Conservation (phyloP, 2,113 vertebrate genomes). For the Campylomormyrus tamandua region DNA sequence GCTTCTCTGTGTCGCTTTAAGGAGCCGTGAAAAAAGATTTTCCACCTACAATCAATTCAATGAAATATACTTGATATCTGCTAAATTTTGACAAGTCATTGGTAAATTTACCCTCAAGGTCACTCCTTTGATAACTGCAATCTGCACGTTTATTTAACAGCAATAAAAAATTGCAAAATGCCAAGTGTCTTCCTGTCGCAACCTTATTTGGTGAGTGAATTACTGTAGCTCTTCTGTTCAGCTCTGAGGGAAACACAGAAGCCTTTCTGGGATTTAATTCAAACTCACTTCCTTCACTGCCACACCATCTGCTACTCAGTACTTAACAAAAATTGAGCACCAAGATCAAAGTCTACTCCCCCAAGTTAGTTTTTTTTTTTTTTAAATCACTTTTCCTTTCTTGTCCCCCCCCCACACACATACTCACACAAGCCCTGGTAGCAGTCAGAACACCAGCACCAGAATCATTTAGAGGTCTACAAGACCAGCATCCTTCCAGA, state of each 20-base stretch:
- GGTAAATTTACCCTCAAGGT: conserved; percentile 2
- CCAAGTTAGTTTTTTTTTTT: neutral
- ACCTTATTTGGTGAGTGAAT: neutral
- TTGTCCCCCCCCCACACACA: neutral
- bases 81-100: neutral
- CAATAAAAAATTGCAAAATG: neutral
- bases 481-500: neutral
- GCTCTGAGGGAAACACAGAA: neutral
- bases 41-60: neutral
- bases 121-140: neutral
- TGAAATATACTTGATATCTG: neutral
- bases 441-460: neutral
- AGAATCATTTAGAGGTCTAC: neutral
- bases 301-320: neutral
- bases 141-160: neutral
- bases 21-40: conserved; percentile 11
- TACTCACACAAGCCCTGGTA: neutral
- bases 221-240: neutral
- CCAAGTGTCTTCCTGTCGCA: neutral
- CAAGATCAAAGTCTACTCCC: neutral
- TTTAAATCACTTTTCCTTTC: neutral
- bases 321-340: too few relatives aligned
- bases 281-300: neutral
- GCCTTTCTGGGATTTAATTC: neutral
- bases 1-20: neutral